Conservation (phyloP, 2,113 vertebrate species). For the Sylvia atricapilla region DNA sequence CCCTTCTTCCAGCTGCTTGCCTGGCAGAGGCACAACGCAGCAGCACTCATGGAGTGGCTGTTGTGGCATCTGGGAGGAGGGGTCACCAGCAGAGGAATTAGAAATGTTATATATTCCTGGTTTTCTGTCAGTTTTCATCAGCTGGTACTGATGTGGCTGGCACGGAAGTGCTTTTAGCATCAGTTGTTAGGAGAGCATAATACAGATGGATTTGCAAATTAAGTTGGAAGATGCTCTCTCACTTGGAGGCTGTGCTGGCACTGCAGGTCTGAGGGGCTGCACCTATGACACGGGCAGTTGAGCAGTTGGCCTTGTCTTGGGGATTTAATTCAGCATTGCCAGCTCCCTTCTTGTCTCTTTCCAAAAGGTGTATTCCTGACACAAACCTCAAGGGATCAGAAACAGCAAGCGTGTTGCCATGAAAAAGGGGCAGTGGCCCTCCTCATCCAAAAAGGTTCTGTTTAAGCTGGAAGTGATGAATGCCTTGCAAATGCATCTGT, state of each 20-base stretch:
- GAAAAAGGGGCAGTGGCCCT: not conserved
- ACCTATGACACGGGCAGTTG: not conserved
- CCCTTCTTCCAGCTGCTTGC: not conserved
- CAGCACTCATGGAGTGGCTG: not conserved
- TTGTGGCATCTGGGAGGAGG: not conserved
- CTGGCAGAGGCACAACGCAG: not conserved
- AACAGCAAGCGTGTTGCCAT: not conserved
- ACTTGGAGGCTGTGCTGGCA: not conserved
- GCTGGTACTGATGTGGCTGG: not conserved
- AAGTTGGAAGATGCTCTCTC: not conserved
- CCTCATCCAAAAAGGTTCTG: not conserved
- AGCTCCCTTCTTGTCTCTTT: not conserved
- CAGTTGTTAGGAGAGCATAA: not conserved
- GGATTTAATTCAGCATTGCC: not conserved
- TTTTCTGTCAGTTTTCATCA: not conserved
- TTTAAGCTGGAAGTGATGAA: not conserved
- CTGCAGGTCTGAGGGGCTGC: not conserved
- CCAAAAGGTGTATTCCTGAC: not conserved
- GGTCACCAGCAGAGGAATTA: not conserved
- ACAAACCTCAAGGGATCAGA: not conserved
- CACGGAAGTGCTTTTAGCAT: not conserved
- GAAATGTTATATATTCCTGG: not conserved
- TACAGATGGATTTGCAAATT: not conserved
- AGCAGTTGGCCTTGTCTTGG: not conserved
- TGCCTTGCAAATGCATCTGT: not conserved